A percentile compares a stretch with the other conserved stretches of the same genome.
phyloP scores from a whole-genome alignment of 2,797 vertebrate species.

The Hypotaenidia philippensis region DNA sequence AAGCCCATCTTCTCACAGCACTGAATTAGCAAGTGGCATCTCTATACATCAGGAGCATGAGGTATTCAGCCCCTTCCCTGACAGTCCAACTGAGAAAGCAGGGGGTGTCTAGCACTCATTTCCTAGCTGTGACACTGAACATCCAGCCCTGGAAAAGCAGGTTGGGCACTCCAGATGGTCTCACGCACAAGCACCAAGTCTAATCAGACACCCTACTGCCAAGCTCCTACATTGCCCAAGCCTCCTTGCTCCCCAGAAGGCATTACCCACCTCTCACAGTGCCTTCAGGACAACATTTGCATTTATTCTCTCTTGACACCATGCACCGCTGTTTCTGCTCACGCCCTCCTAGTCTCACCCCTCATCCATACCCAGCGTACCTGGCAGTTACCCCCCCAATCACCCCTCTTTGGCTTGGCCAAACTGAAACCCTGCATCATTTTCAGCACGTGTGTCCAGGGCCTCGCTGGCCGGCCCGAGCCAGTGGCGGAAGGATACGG shows the following conservation, averaged over 20 bases:
- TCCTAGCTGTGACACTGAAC: neutral
- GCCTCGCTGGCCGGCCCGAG: neutral
- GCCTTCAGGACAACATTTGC: neutral
- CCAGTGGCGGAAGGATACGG: constrained; percentile 88
- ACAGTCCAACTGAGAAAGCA: neutral
- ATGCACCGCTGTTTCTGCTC: neutral
- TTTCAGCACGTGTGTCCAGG: neutral
- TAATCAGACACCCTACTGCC: neutral
- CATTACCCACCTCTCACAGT: neutral
- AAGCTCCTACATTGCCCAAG: neutral
- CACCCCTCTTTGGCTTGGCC: neutral
- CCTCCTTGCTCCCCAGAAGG: neutral
- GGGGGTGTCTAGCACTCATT: neutral
- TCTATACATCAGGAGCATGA: neutral
- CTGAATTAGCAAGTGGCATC: neutral
- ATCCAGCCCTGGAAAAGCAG: neutral
- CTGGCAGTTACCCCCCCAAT: neutral
- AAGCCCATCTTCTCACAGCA: neutral
- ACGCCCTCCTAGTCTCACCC: neutral
- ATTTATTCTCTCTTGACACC: neutral
- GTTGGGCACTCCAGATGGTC: neutral
- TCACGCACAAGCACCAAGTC: neutral
- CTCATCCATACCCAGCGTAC: neutral
- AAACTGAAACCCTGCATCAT: neutral
- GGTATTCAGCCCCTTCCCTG: neutral